These are phyloP conservation scores for Rhynchotus rufescens DNA, from an alignment of 2,797 vertebrate species.

Conservation along the genomic window DNA sequence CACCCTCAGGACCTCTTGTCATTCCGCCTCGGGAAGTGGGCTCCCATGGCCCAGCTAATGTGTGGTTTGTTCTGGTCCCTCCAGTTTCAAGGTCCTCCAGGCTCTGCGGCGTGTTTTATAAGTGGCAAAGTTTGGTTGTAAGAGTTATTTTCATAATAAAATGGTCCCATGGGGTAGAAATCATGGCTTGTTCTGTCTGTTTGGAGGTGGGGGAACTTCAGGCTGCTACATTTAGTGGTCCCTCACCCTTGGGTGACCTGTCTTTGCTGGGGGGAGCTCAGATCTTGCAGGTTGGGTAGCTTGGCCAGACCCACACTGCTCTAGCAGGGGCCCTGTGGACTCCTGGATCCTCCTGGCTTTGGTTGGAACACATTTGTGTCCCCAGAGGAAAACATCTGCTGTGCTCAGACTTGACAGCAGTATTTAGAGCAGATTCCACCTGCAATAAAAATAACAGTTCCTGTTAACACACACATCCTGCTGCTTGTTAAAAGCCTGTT, in stretches of 20 bases:
- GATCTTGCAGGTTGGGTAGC: background rate
- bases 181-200: background rate
- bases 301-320: background rate
- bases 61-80: background rate
- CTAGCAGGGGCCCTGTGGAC: background rate
- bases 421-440: background rate
- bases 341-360: background rate
- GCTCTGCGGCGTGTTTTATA: background rate
- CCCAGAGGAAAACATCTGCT: background rate
- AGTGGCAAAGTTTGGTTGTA: background rate
- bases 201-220: background rate
- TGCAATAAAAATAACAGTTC: background rate
- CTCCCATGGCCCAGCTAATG: fast-evolving
- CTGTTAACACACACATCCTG: background rate
- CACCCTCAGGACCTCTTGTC: fast-evolving
- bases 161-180: background rate
- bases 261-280: background rate
- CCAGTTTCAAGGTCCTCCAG: background rate
- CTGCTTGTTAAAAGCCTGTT: background rate
- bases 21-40: background rate
- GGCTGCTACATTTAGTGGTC: background rate
- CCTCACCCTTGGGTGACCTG: background rate
- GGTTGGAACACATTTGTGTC: background rate
- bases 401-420: fast-evolving
- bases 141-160: slow-evolving; percentile 53